Percentiles rank a stretch among this genome's conserved stretches.
phyloP scores from a whole-genome alignment of 2,888 invertebrate species.

The Oligia strigilis region DNA sequence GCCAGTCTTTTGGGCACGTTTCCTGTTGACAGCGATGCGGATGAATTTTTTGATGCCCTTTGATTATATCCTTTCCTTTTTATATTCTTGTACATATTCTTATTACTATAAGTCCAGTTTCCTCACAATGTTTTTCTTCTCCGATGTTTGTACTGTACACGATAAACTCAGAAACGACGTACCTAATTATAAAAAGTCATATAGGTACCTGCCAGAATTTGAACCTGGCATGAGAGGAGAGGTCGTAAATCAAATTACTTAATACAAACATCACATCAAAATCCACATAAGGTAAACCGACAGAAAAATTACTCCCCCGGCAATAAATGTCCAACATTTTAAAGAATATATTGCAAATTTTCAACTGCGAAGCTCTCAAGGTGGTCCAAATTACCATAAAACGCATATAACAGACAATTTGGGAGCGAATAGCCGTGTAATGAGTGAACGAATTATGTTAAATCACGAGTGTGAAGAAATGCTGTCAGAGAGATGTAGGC shows the following conservation, averaged over 20 bases:
- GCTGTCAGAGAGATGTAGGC: slow-evolving; percentile 47
- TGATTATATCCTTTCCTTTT: no score
- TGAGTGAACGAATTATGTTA: slow-evolving; percentile 62
- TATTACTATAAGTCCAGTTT: no score
- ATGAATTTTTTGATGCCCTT: no score
- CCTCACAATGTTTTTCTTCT: no score
- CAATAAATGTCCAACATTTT: slow-evolving; percentile 24
- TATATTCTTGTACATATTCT: no score
- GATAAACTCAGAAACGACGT: no score
- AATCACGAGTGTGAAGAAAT: slow-evolving; percentile 59
- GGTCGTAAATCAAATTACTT: slow-evolving; percentile 26
- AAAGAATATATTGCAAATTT: slow-evolving; percentile 51
- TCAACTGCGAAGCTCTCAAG: slow-evolving; percentile 33
- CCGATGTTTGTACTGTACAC: no score
- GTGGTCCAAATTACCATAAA: slow-evolving; percentile 69
- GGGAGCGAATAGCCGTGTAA: slow-evolving; percentile 66
- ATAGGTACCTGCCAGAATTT: neutral
- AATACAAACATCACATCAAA: slow-evolving; percentile 27
- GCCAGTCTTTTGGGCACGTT: no score
- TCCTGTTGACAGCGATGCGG: no score
- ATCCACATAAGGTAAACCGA: slow-evolving; percentile 15
- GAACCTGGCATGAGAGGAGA: neutral
- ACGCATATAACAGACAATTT: slow-evolving; percentile 57
- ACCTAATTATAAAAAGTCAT: no score
- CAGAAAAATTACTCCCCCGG: slow-evolving; percentile 28